A percentile compares a stretch with the other conserved stretches of the same genome.
Evolutionary conservation across 2,797 vertebrate genomes (phyloP).

Genomic region (Ptychadena robeensis): DNA sequence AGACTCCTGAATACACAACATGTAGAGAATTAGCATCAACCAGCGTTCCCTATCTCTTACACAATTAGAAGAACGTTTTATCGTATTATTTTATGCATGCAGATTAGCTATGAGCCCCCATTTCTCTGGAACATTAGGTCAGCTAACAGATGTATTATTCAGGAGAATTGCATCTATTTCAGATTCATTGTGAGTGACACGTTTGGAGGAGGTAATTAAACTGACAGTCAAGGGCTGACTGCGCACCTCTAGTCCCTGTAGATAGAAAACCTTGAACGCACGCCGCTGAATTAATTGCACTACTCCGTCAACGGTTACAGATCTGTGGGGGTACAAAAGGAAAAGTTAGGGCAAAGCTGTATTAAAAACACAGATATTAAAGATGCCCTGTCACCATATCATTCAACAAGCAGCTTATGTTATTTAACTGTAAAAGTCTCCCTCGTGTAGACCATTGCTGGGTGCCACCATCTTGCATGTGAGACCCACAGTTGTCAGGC

Average conservation of each 20-base stretch:
- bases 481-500: no score
- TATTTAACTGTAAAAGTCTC: no score
- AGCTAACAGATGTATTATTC: constrained; percentile 14
- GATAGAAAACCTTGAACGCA: not conserved
- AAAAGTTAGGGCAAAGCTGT: not conserved
- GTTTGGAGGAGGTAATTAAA: constrained; percentile 1
- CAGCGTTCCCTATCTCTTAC: not conserved
- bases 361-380: not conserved
- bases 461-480: no score
- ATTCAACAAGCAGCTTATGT: no score
- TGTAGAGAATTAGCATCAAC: not conserved
- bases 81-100: not conserved
- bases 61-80: not conserved
- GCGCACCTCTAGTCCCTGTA: not conserved
- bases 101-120: not conserved
- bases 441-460: no score
- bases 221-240: not conserved
- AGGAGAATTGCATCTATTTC: not conserved
- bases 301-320: not conserved
- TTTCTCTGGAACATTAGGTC: constrained; percentile 7
- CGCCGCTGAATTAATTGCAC: not conserved
- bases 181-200: not conserved
- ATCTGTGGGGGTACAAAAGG: not conserved
- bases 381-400: no score
- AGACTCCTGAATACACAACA: not conserved